phyloP scores from a whole-genome alignment of 2,797 vertebrate species.

The Hoplostethus atlanticus region DNA sequence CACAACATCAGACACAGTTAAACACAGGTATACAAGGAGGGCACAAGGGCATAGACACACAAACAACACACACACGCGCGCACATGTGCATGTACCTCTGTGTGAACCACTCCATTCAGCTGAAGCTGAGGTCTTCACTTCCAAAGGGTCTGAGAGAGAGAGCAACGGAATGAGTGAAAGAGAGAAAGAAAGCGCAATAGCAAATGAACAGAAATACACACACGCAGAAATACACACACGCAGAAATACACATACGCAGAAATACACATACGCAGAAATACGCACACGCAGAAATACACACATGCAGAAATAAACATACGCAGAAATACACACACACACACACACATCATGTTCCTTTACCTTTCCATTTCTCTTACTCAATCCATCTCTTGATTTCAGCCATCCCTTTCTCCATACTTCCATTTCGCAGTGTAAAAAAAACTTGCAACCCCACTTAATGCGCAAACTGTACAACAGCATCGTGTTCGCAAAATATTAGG shows the following conservation, averaged over 20 bases:
- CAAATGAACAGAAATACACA: not conserved
- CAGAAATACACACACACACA: conserved; percentile 3
- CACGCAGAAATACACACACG: not conserved
- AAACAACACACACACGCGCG: not conserved
- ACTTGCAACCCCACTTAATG: not conserved
- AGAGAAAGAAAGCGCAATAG: not conserved
- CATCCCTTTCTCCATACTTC: not conserved
- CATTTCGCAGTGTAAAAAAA: conserved; percentile 4
- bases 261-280: not conserved
- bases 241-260: not conserved
- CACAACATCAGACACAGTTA: not conserved
- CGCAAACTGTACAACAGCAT: not conserved
- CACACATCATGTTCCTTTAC: not conserved
- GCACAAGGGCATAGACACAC: not conserved
- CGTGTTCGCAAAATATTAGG: not conserved
- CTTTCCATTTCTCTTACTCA: not conserved
- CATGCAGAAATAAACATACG: too few relatives aligned
- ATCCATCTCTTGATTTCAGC: not conserved
- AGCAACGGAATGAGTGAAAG: conserved; percentile 9
- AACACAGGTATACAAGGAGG: not conserved
- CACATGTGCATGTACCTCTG: conserved; percentile 61
- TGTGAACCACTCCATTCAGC: conserved; percentile 81
- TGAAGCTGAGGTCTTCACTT: conserved; percentile 62
- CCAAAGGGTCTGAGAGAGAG: conserved; percentile 69
- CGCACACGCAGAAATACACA: too few relatives aligned